These are phyloP conservation scores for Thelaira solivaga DNA, from an alignment of 2,888 invertebrate species.

Conservation along the genomic window DNA sequence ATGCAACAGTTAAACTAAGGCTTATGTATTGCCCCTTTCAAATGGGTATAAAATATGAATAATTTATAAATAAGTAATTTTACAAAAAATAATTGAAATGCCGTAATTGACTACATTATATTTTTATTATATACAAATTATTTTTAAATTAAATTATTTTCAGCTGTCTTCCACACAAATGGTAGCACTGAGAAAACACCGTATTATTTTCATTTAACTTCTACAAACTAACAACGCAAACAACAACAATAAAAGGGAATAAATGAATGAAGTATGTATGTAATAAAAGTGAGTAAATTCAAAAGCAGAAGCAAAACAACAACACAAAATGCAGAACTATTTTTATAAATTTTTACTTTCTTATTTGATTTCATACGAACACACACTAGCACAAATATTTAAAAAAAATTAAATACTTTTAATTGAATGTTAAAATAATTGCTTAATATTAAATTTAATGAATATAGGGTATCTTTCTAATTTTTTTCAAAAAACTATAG, in stretches of 20 bases:
- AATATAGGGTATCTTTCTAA: too few species aligned
- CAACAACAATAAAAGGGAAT: constrained; percentile 27
- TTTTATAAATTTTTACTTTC: constrained; percentile 17
- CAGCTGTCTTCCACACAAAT: not conserved
- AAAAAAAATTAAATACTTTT: not conserved
- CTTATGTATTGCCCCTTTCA: not conserved
- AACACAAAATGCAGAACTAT: constrained; percentile 43
- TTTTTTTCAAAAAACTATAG: not conserved
- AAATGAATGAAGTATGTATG: constrained; percentile 54
- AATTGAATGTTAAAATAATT: not conserved
- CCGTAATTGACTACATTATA: too few species aligned
- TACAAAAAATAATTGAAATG: too few species aligned
- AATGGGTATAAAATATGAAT: not conserved
- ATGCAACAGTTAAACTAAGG: not conserved
- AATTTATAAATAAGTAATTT: not conserved
- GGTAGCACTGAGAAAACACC: constrained; percentile 13
- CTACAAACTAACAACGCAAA: constrained; percentile 6
- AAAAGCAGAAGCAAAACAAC: constrained; percentile 21
- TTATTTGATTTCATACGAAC: not conserved
- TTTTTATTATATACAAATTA: too few species aligned
- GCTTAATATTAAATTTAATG: too few species aligned
- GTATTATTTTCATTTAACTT: constrained; percentile 21
- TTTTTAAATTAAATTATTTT: too few species aligned
- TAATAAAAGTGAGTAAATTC: constrained; percentile 32
- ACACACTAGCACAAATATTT: not conserved